A percentile compares a stretch with the other conserved stretches of the same genome.
These are phyloP conservation scores for Leucania comma DNA, from an alignment of 2,888 invertebrate species.

Conservation along the genomic window DNA sequence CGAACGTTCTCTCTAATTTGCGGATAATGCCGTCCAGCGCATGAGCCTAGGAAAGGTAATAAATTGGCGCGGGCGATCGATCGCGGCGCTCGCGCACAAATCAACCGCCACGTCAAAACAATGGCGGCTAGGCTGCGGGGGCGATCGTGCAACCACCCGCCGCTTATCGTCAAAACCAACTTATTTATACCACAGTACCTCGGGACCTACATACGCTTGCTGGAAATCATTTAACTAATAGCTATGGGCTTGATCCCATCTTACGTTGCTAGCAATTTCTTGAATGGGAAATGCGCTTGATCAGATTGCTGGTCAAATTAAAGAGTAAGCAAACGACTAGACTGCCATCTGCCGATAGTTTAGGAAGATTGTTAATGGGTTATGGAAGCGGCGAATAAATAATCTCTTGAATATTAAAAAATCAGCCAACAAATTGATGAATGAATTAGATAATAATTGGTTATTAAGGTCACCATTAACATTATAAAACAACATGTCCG, in stretches of 20 bases:
- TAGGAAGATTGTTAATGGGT: constrained; percentile 17
- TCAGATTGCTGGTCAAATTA: constrained; percentile 47
- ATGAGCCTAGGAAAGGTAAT: constrained; percentile 81
- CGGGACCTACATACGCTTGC: constrained; percentile 67
- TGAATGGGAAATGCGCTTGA: constrained; percentile 48
- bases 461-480: no score
- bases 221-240: constrained; percentile 63
- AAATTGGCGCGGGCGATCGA: constrained; percentile 84
- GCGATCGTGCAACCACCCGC: constrained; percentile 83
- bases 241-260: constrained; percentile 57
- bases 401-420: constrained; percentile 5
- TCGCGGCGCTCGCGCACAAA: constrained; percentile 85
- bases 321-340: constrained; percentile 20
- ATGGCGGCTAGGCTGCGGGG: constrained; percentile 84
- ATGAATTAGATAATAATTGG: constrained; percentile 22
- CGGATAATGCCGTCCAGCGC: constrained; percentile 74
- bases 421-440: constrained; percentile 1
- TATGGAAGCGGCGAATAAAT: constrained; percentile 21
- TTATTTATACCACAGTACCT: constrained; percentile 68
- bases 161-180: constrained; percentile 78
- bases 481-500: no score
- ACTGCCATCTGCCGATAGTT: constrained; percentile 26
- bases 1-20: constrained; percentile 82
- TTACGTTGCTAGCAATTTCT: constrained; percentile 49
- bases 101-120: constrained; percentile 86